A percentile compares a stretch with the other conserved stretches of the same genome.
phyloP scores from a whole-genome alignment of 2,113 vertebrate species.

The Empidonax alnorum region DNA sequence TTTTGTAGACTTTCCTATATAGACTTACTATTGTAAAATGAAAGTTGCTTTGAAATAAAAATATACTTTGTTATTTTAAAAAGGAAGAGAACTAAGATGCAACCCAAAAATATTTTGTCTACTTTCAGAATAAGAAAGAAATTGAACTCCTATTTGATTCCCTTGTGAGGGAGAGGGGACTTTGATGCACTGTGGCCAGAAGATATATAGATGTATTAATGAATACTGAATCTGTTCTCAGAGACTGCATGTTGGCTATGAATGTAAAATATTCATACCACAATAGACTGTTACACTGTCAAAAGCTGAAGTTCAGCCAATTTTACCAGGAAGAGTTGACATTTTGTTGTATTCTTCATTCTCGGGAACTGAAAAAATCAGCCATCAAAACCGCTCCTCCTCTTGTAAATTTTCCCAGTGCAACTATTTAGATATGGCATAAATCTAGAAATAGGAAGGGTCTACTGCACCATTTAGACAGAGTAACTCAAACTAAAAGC shows the following conservation, averaged over 20 bases:
- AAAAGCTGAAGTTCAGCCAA: slow-evolving; percentile 43
- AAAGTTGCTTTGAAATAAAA: slow-evolving; percentile 10
- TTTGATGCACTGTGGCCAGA: background rate
- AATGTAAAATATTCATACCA: slow-evolving; percentile 47
- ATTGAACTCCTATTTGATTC: background rate
- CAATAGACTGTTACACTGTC: slow-evolving; percentile 33
- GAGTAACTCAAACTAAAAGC: background rate
- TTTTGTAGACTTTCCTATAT: background rate
- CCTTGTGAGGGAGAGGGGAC: background rate
- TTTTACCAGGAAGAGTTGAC: slow-evolving; percentile 24
- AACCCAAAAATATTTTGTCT: background rate
- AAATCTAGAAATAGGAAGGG: background rate
- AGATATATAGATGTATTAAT: slow-evolving; percentile 8
- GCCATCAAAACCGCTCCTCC: background rate
- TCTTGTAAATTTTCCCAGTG: background rate
- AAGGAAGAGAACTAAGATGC: background rate
- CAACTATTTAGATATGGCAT: background rate
- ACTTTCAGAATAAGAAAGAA: slow-evolving; percentile 8
- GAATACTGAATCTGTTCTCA: slow-evolving; percentile 35
- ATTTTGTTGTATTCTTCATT: slow-evolving; percentile 38
- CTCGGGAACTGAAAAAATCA: slow-evolving; percentile 1
- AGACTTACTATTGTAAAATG: background rate
- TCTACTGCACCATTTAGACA: background rate
- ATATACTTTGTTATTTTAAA: background rate
- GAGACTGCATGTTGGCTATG: background rate